A percentile compares a stretch with the other conserved stretches of the same genome.
phyloP scores from a whole-genome alignment of 2,888 invertebrate species.

The Oxyscelio sp. region DNA sequence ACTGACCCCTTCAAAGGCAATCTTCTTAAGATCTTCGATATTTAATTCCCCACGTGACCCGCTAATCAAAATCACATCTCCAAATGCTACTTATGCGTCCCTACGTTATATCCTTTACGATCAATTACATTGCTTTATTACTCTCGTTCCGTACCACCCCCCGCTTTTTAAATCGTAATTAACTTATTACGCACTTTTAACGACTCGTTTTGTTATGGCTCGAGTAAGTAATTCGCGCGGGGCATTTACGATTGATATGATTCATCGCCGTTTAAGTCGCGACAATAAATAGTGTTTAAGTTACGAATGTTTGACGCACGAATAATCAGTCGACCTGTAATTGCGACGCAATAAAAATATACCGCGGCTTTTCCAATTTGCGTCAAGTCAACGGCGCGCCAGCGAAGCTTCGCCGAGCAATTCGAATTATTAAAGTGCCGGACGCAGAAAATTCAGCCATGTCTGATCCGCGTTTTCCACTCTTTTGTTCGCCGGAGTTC shows the following conservation, averaged over 20 bases:
- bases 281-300: conserved; percentile 5
- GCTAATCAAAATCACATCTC: conserved; percentile 30
- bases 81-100: conserved; percentile 14
- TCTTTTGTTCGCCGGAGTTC: conserved; percentile 19
- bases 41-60: neutral
- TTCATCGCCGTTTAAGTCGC: conserved; percentile 10
- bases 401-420: conserved; percentile 9
- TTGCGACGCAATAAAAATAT: conserved; percentile 19
- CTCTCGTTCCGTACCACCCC: neutral
- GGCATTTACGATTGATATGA: conserved; percentile 38
- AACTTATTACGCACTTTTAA: conserved; percentile 56
- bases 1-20: too few species aligned
- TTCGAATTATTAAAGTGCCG: conserved; percentile 31
- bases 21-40: too few species aligned
- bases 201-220: conserved; percentile 39
- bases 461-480: conserved; percentile 19
- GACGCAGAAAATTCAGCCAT: conserved; percentile 23
- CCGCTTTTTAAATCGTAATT: conserved; percentile 31
- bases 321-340: neutral
- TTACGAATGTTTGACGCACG: neutral
- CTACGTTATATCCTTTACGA: conserved; percentile 20
- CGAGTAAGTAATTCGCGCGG: conserved; percentile 37
- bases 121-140: conserved; percentile 46
- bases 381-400: neutral
- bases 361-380: conserved; percentile 15